Conservation (phyloP, 2,113 vertebrate genomes). For the Sakesphorus luctuosus region DNA sequence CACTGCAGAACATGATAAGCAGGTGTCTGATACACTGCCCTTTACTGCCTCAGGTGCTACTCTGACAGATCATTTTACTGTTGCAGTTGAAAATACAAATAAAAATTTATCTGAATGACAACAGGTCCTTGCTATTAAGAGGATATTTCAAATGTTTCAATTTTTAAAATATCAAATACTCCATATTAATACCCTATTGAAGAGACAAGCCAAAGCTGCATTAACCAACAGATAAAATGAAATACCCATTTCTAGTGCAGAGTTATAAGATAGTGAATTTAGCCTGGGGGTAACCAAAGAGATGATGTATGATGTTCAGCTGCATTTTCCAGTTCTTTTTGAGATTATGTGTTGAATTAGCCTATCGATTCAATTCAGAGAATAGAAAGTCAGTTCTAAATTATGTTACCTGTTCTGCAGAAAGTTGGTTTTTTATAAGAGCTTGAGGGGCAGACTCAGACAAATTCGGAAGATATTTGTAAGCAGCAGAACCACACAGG, state of each 20-base stretch:
- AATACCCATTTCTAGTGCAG: background rate
- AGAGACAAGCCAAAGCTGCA: background rate
- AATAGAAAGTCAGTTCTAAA: background rate
- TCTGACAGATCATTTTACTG: background rate
- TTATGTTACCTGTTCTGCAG: background rate
- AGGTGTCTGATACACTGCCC: background rate
- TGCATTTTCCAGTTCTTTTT: background rate
- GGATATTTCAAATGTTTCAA: background rate
- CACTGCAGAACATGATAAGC: background rate
- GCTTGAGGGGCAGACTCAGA: background rate
- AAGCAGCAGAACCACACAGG: background rate
- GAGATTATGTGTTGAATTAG: background rate
- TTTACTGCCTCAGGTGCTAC: background rate
- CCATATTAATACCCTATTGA: background rate
- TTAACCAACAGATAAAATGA: background rate
- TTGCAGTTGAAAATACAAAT: background rate
- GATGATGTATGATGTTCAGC: background rate
- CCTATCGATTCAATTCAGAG: background rate
- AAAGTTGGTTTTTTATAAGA: background rate
- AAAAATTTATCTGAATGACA: background rate
- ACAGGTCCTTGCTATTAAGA: background rate
- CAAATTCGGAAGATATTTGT: background rate
- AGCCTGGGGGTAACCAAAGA: background rate
- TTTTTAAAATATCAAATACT: background rate
- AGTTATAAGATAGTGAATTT: background rate